Conservation (phyloP, 2,888 invertebrate genomes). For the Heliconius charithonia region DNA sequence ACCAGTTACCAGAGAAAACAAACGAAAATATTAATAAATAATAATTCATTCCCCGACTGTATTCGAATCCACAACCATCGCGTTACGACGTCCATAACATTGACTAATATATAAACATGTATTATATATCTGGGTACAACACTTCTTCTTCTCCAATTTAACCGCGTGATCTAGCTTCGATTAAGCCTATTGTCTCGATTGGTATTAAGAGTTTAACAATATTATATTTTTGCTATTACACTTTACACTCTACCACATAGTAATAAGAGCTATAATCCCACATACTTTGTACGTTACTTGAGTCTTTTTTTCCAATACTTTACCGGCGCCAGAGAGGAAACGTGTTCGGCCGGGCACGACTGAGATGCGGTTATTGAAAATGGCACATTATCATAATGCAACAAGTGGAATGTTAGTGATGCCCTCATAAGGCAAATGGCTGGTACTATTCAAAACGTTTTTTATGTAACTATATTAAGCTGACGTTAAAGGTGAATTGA, state of each 20-base stretch:
- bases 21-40: no score
- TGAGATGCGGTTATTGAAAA: constrained; percentile 72
- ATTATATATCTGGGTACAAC: neutral
- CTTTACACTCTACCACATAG: neutral
- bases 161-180: constrained; percentile 44
- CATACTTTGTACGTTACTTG: constrained; percentile 25
- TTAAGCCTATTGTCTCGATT: constrained; percentile 51
- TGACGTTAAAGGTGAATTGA: constrained; percentile 19
- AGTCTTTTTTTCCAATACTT: constrained; percentile 30
- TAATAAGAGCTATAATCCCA: constrained; percentile 44
- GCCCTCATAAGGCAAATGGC: constrained; percentile 58
- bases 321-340: constrained; percentile 68
- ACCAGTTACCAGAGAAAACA: no score
- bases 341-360: constrained; percentile 63
- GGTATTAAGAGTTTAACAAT: constrained; percentile 49
- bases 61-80: no score
- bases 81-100: constrained; percentile 50
- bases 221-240: constrained; percentile 25
- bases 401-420: constrained; percentile 73
- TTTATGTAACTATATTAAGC: constrained; percentile 33
- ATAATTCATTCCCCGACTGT: no score
- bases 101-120: constrained; percentile 44
- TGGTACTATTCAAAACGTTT: constrained; percentile 44
- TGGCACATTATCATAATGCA: constrained; percentile 81
- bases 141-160: constrained; percentile 39